Percentiles rank a stretch among this genome's conserved stretches.
These are phyloP conservation scores for Mythimna impura DNA, from an alignment of 2,888 invertebrate species.

Conservation along the genomic window DNA sequence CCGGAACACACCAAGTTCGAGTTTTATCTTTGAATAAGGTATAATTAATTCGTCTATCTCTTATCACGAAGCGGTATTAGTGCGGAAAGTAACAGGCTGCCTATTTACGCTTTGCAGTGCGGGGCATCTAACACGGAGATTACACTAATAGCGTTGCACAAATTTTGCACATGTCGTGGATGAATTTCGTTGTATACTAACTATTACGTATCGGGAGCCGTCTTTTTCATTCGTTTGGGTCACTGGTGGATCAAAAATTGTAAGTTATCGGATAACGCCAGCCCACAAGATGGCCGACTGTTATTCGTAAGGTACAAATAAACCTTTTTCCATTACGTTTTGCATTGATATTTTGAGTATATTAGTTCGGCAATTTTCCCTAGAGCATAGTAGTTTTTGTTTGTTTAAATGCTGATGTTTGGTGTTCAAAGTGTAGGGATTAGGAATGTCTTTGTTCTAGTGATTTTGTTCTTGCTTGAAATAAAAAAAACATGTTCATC, in stretches of 20 bases:
- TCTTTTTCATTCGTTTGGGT: constrained; percentile 74
- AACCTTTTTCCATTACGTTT: constrained; percentile 76
- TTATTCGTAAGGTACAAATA: constrained; percentile 89
- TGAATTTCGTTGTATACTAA: constrained; percentile 70
- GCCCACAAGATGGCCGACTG: constrained; percentile 90
- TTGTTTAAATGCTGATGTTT: constrained; percentile 58
- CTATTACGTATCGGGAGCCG: constrained; percentile 69
- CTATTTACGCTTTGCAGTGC: constrained; percentile 84
- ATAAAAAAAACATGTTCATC: constrained; percentile 67
- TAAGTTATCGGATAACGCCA: constrained; percentile 88
- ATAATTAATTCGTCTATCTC: constrained; percentile 60
- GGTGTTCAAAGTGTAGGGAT: constrained; percentile 42
- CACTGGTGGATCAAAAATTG: constrained; percentile 78
- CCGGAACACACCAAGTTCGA: constrained; percentile 66
- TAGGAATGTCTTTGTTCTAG: constrained; percentile 82
- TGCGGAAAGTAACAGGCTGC: constrained; percentile 81
- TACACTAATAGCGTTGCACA: constrained; percentile 72
- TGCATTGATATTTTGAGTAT: constrained; percentile 66
- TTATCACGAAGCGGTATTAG: constrained; percentile 48
- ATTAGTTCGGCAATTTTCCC: constrained; percentile 54
- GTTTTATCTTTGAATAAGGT: constrained; percentile 73
- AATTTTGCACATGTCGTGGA: constrained; percentile 72
- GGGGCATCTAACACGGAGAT: constrained; percentile 76
- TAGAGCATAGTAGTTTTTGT: constrained; percentile 62
- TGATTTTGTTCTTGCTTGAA: constrained; percentile 67